These are phyloP conservation scores for Aphrocallistes beatrix DNA, from an alignment of 37 sponge, comb jelly and placozoan species.

Conservation along the genomic window DNA sequence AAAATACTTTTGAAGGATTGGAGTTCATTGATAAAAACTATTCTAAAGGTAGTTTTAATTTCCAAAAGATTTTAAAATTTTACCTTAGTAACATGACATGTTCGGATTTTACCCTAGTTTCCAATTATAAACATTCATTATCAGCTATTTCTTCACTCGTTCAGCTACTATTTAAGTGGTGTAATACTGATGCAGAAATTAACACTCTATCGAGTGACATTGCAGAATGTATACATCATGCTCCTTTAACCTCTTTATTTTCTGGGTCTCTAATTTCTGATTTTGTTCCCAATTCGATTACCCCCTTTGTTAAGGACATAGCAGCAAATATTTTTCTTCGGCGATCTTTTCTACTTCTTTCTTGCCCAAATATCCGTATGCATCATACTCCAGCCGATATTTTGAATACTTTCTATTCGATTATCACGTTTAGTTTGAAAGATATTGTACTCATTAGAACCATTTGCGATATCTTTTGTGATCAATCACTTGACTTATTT, in stretches of 20 bases:
- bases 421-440: neutral
- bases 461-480: neutral
- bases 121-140: neutral
- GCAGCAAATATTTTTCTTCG: neutral
- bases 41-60: too few species aligned
- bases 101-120: too few species aligned
- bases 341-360: neutral
- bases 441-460: neutral
- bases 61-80: too few species aligned
- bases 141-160: neutral
- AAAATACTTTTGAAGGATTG: neutral
- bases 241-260: too few species aligned
- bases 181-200: neutral
- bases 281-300: too few species aligned
- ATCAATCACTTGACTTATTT: neutral
- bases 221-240: too few species aligned
- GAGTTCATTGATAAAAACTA: neutral
- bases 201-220: too few species aligned
- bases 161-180: neutral
- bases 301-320: too few species aligned
- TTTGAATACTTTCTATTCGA: neutral
- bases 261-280: too few species aligned
- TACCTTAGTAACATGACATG: too few species aligned
- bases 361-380: neutral
- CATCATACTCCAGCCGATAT: neutral